Conservation (phyloP, 1,140 invertebrate genomes). For the Apolygus lucorum region DNA sequence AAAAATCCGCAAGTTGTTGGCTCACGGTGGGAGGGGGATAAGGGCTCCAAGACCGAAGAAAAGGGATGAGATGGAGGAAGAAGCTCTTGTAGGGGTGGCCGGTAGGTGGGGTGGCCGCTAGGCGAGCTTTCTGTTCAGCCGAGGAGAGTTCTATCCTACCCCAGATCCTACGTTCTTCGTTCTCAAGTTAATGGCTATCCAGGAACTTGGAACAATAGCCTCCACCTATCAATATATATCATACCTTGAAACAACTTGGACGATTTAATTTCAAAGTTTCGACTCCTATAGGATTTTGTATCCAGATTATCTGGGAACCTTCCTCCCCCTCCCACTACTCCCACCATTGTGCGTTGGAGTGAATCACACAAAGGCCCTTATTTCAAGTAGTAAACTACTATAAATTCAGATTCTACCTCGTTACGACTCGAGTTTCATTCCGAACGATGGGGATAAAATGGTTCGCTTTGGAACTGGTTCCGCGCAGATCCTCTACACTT, state of each 20-base stretch:
- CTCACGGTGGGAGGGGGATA: background rate
- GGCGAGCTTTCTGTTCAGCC: too few relatives aligned
- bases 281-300: background rate
- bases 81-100: background rate
- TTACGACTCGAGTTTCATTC: too few relatives aligned
- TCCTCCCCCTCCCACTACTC: background rate
- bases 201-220: background rate
- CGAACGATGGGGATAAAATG: too few relatives aligned
- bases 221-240: background rate
- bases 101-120: background rate
- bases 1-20: background rate
- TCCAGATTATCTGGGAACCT: background rate
- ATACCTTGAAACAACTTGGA: background rate
- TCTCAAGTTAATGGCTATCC: background rate
- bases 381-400: background rate
- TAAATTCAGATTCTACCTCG: too few relatives aligned
- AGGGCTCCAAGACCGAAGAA: background rate
- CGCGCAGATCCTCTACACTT: too few relatives aligned
- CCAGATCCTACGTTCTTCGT: background rate
- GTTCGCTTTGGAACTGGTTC: too few relatives aligned
- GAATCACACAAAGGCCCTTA: background rate
- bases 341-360: background rate
- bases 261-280: conserved; percentile 1
- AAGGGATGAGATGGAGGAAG: background rate
- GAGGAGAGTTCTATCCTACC: too few relatives aligned